A percentile compares a stretch with the other conserved stretches of the same genome.
phyloP scores from a whole-genome alignment of 2,113 vertebrate species.

The Bothrops jararaca region DNA sequence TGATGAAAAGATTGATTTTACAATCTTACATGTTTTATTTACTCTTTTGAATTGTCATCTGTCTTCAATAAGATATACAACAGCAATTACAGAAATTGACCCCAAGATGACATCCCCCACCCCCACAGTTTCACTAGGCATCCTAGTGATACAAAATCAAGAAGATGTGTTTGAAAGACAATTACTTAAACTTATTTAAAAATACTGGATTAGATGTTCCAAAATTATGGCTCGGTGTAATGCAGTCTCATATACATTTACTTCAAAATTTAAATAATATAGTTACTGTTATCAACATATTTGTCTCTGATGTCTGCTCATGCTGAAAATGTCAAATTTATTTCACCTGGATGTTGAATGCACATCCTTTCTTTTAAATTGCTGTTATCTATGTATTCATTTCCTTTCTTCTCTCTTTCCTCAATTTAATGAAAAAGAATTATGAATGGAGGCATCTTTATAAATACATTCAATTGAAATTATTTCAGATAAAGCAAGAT shows the following conservation, averaged over 20 bases:
- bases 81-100: background rate
- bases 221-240: background rate
- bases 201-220: background rate
- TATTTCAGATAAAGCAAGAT: background rate
- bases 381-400: rapidly evolving
- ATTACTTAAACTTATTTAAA: background rate
- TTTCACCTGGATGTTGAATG: background rate
- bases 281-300: background rate
- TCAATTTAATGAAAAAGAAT: background rate
- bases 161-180: background rate
- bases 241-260: background rate
- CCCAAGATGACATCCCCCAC: background rate
- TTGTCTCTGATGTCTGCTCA: background rate
- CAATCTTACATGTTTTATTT: background rate
- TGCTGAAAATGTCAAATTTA: background rate
- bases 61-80: background rate
- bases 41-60: background rate
- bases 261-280: slow-evolving; percentile 24
- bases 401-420: background rate
- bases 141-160: background rate
- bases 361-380: background rate
- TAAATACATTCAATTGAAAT: background rate
- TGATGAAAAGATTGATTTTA: rapidly evolving
- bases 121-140: background rate
- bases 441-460: background rate